Evolutionary conservation across 2,797 vertebrate genomes (phyloP).

Genomic region (Podarcis lilfordi): DNA sequence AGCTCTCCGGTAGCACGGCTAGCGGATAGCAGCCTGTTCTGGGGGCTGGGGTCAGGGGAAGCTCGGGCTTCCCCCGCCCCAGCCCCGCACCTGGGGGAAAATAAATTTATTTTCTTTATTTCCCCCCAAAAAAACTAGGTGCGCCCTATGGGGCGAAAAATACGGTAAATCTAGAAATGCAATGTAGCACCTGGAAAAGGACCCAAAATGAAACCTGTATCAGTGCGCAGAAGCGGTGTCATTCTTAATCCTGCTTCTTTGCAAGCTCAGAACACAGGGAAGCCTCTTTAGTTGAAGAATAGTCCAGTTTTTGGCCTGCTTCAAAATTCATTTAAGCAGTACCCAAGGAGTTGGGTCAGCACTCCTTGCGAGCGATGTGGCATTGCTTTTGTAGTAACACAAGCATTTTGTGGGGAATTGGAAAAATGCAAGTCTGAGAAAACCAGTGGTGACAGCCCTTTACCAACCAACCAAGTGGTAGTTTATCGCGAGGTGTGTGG

Average conservation of each 20-base stretch:
- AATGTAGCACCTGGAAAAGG: neutral
- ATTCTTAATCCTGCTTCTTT: neutral
- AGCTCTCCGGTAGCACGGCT: too few species aligned
- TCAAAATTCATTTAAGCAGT: neutral
- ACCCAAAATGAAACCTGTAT: neutral
- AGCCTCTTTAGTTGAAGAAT: neutral
- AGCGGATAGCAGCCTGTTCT: too few species aligned
- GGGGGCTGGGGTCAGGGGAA: too few species aligned
- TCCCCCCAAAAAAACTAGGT: too few species aligned
- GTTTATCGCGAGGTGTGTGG: neutral
- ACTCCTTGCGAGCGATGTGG: neutral
- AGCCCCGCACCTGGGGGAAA: too few species aligned
- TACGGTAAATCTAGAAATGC: neutral
- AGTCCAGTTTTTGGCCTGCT: neutral
- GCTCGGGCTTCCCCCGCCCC: too few species aligned
- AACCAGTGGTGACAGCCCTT: neutral
- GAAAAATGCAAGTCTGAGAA: neutral
- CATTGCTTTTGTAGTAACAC: neutral
- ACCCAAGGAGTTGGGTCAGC: neutral
- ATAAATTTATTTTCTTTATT: too few species aligned
- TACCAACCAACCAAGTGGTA: neutral
- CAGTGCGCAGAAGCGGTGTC: neutral
- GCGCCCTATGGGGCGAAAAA: too few species aligned
- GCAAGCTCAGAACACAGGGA: neutral
- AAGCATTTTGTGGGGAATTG: neutral